Evolutionary conservation across 2,113 vertebrate genomes (phyloP).

Genomic region (Eudyptes chrysolophus): DNA sequence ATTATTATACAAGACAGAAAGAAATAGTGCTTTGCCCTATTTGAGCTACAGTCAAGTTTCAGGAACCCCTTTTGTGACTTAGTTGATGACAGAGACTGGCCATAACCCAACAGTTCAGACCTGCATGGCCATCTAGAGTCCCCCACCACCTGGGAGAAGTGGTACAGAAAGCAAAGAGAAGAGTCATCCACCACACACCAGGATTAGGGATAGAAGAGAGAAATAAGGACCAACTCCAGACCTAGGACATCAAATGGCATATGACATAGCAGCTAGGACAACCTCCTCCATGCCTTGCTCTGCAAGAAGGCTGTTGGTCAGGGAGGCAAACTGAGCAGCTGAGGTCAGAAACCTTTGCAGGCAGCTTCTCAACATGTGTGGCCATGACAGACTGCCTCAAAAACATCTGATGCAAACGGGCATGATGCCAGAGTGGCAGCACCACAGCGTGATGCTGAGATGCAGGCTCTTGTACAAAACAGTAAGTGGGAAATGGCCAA

Average conservation of each 20-base stretch:
- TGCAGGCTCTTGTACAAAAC: neutral
- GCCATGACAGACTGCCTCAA: neutral
- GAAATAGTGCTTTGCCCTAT: neutral
- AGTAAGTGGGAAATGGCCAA: neutral
- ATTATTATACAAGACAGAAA: neutral
- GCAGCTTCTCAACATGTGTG: neutral
- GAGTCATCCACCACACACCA: neutral
- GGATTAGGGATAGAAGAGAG: neutral
- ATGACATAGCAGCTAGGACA: neutral
- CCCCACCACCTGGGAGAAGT: neutral
- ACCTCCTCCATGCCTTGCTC: neutral
- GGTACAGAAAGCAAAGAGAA: neutral
- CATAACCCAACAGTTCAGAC: neutral
- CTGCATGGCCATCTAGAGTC: too few species aligned
- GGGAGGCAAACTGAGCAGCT: neutral
- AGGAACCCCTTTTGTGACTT: neutral
- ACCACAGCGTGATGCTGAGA: accelerated
- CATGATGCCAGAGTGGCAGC: neutral
- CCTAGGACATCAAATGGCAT: accelerated
- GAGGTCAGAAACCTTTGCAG: neutral
- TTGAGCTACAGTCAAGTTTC: neutral
- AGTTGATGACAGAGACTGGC: neutral
- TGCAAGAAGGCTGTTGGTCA: neutral
- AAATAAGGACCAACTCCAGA: neutral
- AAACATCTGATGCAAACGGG: accelerated